A percentile compares a stretch with the other conserved stretches of the same genome.
Evolutionary conservation across 1,140 invertebrate species (phyloP).

Genomic region (Drosophila albomicans): DNA sequence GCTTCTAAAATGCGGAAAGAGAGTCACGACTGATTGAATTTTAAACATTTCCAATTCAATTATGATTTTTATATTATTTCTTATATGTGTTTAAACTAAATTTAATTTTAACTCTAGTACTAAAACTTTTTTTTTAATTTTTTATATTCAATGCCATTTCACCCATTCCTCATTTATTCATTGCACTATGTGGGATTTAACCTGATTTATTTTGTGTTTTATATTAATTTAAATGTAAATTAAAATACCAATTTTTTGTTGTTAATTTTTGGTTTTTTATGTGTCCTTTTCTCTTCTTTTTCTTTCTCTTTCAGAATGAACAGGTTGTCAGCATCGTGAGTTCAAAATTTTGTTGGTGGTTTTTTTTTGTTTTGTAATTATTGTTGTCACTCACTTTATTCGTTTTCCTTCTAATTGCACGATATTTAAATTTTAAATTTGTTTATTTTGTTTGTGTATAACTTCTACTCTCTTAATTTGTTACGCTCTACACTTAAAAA

Average conservation of each 20-base stretch:
- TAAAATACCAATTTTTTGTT: constrained; percentile 39
- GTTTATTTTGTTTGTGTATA: constrained; percentile 23
- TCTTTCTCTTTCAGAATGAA: constrained; percentile 83
- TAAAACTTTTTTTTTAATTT: constrained; percentile 6
- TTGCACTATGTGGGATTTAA: constrained; percentile 16
- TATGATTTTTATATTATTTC: not conserved
- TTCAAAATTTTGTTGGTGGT: constrained; percentile 61
- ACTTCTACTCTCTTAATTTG: constrained; percentile 25
- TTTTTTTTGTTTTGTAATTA: constrained; percentile 22
- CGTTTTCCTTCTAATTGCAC: constrained; percentile 40
- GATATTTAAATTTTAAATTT: constrained; percentile 44
- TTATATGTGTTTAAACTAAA: not conserved
- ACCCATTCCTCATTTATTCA: constrained; percentile 2
- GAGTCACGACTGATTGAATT: not conserved
- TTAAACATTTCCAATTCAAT: not conserved
- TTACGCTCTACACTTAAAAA: constrained; percentile 37
- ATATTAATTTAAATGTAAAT: constrained; percentile 39
- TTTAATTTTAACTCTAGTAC: constrained; percentile 12
- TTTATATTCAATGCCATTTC: constrained; percentile 16
- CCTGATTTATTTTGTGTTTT: constrained; percentile 14
- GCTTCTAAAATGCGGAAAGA: constrained; percentile 26
- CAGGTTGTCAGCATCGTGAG: constrained; percentile 84
- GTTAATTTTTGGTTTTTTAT: constrained; percentile 65
- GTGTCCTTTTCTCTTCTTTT: constrained; percentile 71
- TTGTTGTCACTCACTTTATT: constrained; percentile 42